Conservation (phyloP, 1,140 invertebrate genomes). For the Pogonus chalceus region DNA sequence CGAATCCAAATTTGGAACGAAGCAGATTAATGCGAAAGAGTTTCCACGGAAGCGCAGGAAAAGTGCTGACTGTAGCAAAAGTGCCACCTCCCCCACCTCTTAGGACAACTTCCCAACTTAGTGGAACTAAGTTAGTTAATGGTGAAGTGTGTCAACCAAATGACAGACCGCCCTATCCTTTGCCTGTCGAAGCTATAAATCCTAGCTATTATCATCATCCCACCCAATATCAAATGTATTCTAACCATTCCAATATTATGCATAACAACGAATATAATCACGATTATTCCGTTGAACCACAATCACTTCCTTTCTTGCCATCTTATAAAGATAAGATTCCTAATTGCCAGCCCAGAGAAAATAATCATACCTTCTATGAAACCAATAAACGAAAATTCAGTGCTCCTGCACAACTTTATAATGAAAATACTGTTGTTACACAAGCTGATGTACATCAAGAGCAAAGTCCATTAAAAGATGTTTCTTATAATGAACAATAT, state of each 20-base stretch:
- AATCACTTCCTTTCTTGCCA: constrained; percentile 48
- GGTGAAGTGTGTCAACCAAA: constrained; percentile 47
- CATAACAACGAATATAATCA: constrained; percentile 31
- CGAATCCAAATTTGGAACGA: constrained; percentile 74
- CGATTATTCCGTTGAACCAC: constrained; percentile 46
- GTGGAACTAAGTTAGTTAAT: constrained; percentile 49
- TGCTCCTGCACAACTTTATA: constrained; percentile 21
- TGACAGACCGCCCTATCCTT: constrained; percentile 40
- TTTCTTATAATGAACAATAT: constrained; percentile 11
- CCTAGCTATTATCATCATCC: constrained; percentile 17
- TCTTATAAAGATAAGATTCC: constrained; percentile 14
- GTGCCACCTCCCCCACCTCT: constrained; percentile 78
- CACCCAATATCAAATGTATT: constrained; percentile 21
- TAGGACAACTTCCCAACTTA: constrained; percentile 75
- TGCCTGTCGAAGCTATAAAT: constrained; percentile 33
- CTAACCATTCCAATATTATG: background rate
- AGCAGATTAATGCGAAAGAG: constrained; percentile 83
- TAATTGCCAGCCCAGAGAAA: constrained; percentile 11
- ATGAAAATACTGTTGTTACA: constrained; percentile 54
- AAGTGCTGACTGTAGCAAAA: constrained; percentile 68
- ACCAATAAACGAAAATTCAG: constrained; percentile 19
- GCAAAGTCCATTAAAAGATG: constrained; percentile 53
- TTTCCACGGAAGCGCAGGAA: constrained; percentile 73
- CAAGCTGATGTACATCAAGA: constrained; percentile 73
- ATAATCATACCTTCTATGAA: constrained; percentile 24